These are phyloP conservation scores for Nerophis ophidion DNA, from an alignment of 2,113 vertebrate genomes.

Conservation along the genomic window DNA sequence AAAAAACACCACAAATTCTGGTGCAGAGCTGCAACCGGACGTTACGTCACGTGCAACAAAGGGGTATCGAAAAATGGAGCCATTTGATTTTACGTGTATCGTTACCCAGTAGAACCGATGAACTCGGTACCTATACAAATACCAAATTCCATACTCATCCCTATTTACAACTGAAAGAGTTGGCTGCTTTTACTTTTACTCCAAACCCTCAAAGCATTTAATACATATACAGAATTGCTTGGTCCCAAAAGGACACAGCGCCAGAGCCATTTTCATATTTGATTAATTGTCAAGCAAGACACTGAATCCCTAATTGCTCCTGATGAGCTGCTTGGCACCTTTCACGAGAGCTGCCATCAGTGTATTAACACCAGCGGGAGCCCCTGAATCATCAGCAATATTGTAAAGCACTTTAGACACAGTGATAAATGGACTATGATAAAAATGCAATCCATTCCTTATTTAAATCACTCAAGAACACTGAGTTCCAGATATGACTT, in stretches of 20 bases:
- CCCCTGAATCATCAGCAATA: slow-evolving; percentile 7
- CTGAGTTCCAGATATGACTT: neutral
- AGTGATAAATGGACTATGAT: slow-evolving; percentile 7
- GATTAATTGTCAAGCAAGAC: slow-evolving; percentile 8
- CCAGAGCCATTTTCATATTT: slow-evolving; percentile 9
- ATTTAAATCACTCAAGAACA: slow-evolving; percentile 1
- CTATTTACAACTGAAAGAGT: no score
- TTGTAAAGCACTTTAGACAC: slow-evolving; percentile 9
- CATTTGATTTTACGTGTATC: no score
- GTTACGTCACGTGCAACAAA: no score
- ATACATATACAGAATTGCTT: slow-evolving; percentile 1
- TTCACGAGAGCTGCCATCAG: slow-evolving; percentile 8
- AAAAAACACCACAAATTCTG: no score
- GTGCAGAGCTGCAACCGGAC: no score
- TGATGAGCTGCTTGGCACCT: slow-evolving; percentile 13
- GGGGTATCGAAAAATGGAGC: no score
- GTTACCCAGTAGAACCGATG: no score
- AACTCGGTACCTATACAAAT: no score
- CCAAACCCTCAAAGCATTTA: neutral
- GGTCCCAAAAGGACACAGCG: neutral
- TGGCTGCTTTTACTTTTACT: neutral
- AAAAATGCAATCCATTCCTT: slow-evolving; percentile 2
- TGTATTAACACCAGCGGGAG: slow-evolving; percentile 8
- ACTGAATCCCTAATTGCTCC: slow-evolving; percentile 9
- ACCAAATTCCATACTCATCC: no score